Evolutionary conservation across 2,113 vertebrate genomes (phyloP).

Genomic region (Sebastes fasciatus): DNA sequence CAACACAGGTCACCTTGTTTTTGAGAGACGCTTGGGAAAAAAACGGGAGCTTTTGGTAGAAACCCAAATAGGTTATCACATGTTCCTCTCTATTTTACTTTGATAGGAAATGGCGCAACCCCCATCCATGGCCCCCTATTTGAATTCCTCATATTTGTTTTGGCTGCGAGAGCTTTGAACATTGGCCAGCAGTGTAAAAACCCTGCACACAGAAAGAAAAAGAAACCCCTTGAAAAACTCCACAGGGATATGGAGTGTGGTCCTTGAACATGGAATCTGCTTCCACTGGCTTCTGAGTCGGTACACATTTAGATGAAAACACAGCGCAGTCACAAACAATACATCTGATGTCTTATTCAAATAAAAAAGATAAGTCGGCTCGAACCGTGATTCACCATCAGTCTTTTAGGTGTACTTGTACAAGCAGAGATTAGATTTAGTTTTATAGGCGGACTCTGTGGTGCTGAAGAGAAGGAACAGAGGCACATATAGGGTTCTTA

Average conservation of each 20-base stretch:
- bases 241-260: slow-evolving; percentile 41
- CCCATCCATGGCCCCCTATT: background rate
- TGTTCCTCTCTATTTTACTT: slow-evolving; percentile 23
- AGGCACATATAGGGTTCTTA: slow-evolving; percentile 55
- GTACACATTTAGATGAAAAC: slow-evolving; percentile 51
- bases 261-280: slow-evolving; percentile 37
- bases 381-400: slow-evolving; percentile 33
- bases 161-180: slow-evolving; percentile 53
- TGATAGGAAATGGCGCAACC: slow-evolving; percentile 18
- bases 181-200: slow-evolving; percentile 32
- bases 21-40: background rate
- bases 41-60: background rate
- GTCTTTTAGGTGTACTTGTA: slow-evolving; percentile 6
- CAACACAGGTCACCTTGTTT: slow-evolving; percentile 42
- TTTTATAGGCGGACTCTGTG: slow-evolving; percentile 26
- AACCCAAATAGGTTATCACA: slow-evolving; percentile 40
- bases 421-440: background rate
- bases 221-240: slow-evolving; percentile 37
- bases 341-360: slow-evolving; percentile 35
- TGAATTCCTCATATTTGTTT: slow-evolving; percentile 63
- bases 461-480: slow-evolving; percentile 11
- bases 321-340: slow-evolving; percentile 50
- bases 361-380: background rate
- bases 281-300: slow-evolving; percentile 51
- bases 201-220: background rate